Evolutionary conservation across 2,797 vertebrate species (phyloP).

Genomic region (Chelmon rostratus): DNA sequence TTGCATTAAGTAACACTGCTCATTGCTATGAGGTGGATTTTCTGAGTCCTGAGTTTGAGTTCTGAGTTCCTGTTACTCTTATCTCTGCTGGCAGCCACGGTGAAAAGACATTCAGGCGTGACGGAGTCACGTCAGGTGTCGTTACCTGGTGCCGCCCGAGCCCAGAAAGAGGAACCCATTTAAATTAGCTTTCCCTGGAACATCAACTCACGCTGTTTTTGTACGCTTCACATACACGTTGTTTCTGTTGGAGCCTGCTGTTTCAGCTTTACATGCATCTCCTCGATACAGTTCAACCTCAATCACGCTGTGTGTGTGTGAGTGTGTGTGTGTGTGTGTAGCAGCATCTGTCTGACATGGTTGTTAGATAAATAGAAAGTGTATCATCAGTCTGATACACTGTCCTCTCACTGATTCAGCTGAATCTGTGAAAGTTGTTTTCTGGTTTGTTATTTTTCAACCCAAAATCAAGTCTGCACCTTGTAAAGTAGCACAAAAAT

Average conservation of each 20-base stretch:
- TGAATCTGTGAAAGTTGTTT: not conserved
- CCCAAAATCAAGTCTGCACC: too few relatives aligned
- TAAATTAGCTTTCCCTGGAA: not conserved
- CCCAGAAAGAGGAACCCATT: conserved; percentile 22
- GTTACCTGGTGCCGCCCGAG: not conserved
- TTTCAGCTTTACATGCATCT: not conserved
- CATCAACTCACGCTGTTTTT: too few relatives aligned
- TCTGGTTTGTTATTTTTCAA: too few relatives aligned
- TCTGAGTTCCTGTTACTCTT: not conserved
- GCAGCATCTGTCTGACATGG: not conserved
- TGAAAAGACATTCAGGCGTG: not conserved
- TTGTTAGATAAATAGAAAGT: not conserved
- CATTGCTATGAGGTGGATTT: too few relatives aligned
- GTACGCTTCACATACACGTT: too few relatives aligned
- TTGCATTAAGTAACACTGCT: too few relatives aligned
- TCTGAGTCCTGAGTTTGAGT: too few relatives aligned
- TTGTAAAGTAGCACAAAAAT: too few relatives aligned
- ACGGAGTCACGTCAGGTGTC: fast-evolving
- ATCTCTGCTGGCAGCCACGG: not conserved
- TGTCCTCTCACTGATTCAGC: too few relatives aligned
- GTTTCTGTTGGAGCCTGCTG: not conserved
- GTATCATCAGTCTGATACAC: not conserved
- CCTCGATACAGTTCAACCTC: not conserved
- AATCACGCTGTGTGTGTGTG: not conserved
- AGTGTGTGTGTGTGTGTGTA: too few relatives aligned